Evolutionary conservation across 2,888 invertebrate genomes (phyloP).

Genomic region (Heliconius cydno): DNA sequence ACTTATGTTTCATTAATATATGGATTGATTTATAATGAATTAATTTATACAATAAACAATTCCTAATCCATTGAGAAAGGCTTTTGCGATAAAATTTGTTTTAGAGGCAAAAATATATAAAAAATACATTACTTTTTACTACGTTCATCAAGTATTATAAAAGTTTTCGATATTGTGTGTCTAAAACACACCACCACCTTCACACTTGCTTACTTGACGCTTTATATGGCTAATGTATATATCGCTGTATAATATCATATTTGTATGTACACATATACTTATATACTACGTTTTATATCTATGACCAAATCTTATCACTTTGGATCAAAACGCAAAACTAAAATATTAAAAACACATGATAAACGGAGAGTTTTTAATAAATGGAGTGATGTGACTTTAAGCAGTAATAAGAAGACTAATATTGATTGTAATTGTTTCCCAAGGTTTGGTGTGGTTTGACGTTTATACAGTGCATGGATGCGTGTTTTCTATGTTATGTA

Average conservation of each 20-base stretch:
- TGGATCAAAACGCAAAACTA: conserved; percentile 51
- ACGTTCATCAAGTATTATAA: neutral
- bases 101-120: neutral
- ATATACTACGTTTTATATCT: conserved; percentile 46
- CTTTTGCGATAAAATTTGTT: no score
- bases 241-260: conserved; percentile 54
- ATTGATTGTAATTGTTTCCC: conserved; percentile 18
- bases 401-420: conserved; percentile 34
- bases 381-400: conserved; percentile 34
- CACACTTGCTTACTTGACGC: conserved; percentile 62
- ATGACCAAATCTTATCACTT: conserved; percentile 66
- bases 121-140: neutral
- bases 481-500: conserved; percentile 35
- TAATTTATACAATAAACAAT: neutral
- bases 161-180: conserved; percentile 1
- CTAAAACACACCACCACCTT: conserved; percentile 55
- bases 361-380: conserved; percentile 21
- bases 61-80: no score
- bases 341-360: conserved; percentile 34
- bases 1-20: no score
- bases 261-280: conserved; percentile 36
- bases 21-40: no score
- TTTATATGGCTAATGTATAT: conserved; percentile 64
- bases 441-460: conserved; percentile 26
- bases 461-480: conserved; percentile 47